phyloP scores from a whole-genome alignment of 1,140 invertebrate genomes.

The Augochlora pura region DNA sequence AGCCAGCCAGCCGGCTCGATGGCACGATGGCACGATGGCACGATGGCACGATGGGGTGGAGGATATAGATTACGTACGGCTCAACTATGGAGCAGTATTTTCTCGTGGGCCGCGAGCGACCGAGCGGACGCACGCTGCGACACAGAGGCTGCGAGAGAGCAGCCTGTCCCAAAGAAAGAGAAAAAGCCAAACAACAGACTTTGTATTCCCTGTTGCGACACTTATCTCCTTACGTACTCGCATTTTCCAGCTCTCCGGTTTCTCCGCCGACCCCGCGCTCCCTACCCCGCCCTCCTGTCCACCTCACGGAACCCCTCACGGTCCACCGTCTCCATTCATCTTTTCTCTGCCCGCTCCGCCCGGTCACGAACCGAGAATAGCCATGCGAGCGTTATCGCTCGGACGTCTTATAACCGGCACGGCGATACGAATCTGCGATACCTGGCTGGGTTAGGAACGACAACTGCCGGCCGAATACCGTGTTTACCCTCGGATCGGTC shows the following conservation, averaged over 20 bases:
- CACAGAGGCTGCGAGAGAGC: constrained; percentile 7
- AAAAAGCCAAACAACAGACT: constrained; percentile 45
- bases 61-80: constrained; percentile 66
- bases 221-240: constrained; percentile 61
- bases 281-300: not conserved
- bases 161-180: not conserved
- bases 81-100: constrained; percentile 59
- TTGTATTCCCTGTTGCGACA: constrained; percentile 68
- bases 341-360: not conserved
- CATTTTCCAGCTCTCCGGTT: constrained; percentile 49
- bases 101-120: constrained; percentile 33
- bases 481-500: too few species aligned
- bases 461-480: too few species aligned
- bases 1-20: not conserved
- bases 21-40: constrained; percentile 21
- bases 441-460: too few species aligned
- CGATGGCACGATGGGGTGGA: constrained; percentile 31
- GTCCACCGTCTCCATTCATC: not conserved
- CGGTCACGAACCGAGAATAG: too few species aligned
- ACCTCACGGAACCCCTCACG: too few species aligned
- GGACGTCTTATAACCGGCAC: too few species aligned
- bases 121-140: constrained; percentile 39
- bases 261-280: not conserved
- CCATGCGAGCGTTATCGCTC: too few species aligned
- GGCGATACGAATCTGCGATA: too few species aligned